Conservation (phyloP, 2,888 invertebrate genomes). For the Cybosia mesomella region DNA sequence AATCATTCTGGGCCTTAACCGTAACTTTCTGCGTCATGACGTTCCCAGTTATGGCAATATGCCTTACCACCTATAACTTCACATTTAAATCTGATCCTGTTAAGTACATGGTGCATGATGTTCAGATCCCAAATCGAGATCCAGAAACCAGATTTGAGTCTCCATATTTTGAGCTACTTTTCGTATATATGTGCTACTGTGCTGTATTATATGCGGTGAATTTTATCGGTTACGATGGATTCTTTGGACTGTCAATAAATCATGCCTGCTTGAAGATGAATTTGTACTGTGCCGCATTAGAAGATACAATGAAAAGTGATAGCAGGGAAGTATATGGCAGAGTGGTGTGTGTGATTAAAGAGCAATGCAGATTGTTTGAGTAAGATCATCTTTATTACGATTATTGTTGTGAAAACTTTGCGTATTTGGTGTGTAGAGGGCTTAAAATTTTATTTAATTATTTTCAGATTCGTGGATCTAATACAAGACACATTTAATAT, state of each 20-base stretch:
- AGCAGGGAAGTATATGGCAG: conserved; percentile 27
- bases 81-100: conserved; percentile 48
- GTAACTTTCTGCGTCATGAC: conserved; percentile 52
- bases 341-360: conserved; percentile 59
- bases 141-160: conserved; percentile 57
- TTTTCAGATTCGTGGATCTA: conserved; percentile 61
- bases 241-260: conserved; percentile 66
- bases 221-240: conserved; percentile 69
- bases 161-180: conserved; percentile 67
- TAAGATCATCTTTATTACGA: conserved; percentile 38
- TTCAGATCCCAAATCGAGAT: conserved; percentile 53
- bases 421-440: background rate
- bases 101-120: conserved; percentile 71
- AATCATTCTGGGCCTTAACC: conserved; percentile 57
- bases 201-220: conserved; percentile 55
- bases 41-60: conserved; percentile 62
- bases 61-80: conserved; percentile 55
- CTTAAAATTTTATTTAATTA: background rate
- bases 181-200: conserved; percentile 57
- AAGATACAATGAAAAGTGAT: conserved; percentile 56
- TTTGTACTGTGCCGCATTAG: conserved; percentile 60
- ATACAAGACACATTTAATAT: conserved; percentile 71
- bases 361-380: conserved; percentile 64
- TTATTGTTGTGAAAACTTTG: background rate
- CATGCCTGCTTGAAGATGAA: conserved; percentile 74